phyloP scores from a whole-genome alignment of 2,888 invertebrate species.

The Hyles lineata region DNA sequence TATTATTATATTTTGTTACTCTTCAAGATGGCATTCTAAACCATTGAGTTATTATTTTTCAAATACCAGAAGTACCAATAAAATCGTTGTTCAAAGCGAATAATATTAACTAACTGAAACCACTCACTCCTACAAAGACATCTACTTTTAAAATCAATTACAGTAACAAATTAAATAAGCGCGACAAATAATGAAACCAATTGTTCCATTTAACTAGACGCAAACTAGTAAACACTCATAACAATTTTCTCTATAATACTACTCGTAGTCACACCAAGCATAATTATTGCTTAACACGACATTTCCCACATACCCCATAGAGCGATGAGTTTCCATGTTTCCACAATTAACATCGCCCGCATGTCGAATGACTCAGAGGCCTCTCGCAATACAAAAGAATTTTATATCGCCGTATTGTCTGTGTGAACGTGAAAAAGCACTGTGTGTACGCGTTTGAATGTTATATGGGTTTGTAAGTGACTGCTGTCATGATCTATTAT shows the following conservation, averaged over 20 bases:
- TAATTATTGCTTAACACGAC: conserved; percentile 7
- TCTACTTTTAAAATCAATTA: too few species aligned
- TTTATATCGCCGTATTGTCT: conserved; percentile 28
- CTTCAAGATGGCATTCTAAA: too few species aligned
- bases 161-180: too few species aligned
- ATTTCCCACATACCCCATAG: conserved; percentile 14
- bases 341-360: conserved; percentile 18
- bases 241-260: not conserved
- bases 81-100: too few species aligned
- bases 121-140: too few species aligned
- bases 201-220: too few species aligned
- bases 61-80: too few species aligned
- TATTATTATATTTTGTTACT: too few species aligned
- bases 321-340: conserved; percentile 25
- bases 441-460: not conserved
- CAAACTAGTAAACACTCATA: not conserved
- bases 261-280: not conserved
- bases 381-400: conserved; percentile 31
- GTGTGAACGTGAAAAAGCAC: conserved; percentile 10
- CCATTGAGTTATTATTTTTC: too few species aligned
- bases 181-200: too few species aligned
- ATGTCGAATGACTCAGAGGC: conserved; percentile 23
- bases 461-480: not conserved
- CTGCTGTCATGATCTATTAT: not conserved
- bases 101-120: too few species aligned